Conservation (phyloP, 2,888 invertebrate species). For the Oeneis ivallda region DNA sequence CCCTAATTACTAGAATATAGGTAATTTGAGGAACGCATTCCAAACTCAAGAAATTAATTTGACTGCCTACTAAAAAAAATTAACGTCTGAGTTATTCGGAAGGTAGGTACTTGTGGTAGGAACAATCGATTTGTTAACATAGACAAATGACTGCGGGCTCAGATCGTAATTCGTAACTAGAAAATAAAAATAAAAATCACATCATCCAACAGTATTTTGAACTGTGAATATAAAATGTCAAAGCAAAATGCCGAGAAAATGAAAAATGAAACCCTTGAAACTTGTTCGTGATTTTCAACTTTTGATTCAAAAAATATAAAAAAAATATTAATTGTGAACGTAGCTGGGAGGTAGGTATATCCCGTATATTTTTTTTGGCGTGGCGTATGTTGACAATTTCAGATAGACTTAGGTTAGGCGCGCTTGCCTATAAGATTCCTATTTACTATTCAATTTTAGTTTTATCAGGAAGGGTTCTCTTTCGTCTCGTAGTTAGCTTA, state of each 20-base stretch:
- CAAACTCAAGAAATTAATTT: not conserved
- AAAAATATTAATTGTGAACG: not conserved
- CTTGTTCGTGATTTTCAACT: not conserved
- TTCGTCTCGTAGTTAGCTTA: not conserved
- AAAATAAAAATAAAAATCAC: slow-evolving; percentile 30
- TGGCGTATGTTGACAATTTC: no score
- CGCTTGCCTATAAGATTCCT: no score
- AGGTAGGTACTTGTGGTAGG: slow-evolving; percentile 38
- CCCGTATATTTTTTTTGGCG: no score
- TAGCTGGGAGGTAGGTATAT: not conserved
- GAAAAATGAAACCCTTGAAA: slow-evolving; percentile 7
- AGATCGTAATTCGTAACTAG: slow-evolving; percentile 39
- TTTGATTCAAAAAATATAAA: not conserved
- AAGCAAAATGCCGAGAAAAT: slow-evolving; percentile 14
- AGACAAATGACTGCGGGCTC: slow-evolving; percentile 51
- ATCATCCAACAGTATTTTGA: slow-evolving; percentile 22
- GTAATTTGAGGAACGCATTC: no score
- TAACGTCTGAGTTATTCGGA: slow-evolving; percentile 45
- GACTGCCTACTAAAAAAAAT: slow-evolving; percentile 42
- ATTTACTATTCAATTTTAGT: no score
- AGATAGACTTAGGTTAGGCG: no score
- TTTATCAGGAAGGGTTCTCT: no score
- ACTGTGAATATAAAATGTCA: slow-evolving; percentile 23
- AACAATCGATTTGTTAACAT: slow-evolving; percentile 52
- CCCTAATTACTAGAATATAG: no score